Base-by-base conservation (phyloP, 1,140 invertebrate species). In the Drosophila malerkotliana region DNA sequence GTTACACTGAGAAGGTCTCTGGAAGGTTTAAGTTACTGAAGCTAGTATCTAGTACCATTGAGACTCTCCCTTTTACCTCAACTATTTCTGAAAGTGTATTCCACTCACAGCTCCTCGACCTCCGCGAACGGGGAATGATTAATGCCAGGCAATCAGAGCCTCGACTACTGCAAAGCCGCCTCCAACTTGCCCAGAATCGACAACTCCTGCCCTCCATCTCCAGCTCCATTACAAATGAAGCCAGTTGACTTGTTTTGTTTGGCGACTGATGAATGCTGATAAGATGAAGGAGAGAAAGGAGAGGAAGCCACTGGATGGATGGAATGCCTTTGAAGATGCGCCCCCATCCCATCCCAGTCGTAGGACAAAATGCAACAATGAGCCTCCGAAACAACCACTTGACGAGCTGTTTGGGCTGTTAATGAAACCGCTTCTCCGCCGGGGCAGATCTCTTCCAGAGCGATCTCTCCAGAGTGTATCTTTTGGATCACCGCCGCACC, bases 251-350 rank as follows among this genome's bases (percentile, higher is more conserved):
- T 75, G 72, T 76, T 76, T 76, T 76, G 73, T 76, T 76, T 76
- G 82, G 82, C 82, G 78, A 87, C 82, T 85, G 82, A 85, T 84
- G 81, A 85, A 85, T 81, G 82, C 81, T 87, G 81, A 84, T 84
- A 84, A 84, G 9, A 6, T 28, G 26, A 6, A 28, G 26, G 6
- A 7, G 9, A 9, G 9, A n/a, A 44, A 15, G n/a, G n/a, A n/a
- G 18, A 44, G 41, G 41, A 6, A 44, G 79, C 67, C 37, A 71
- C 68, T 47, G 45, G 15, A 41, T 10, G 80, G 81, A 41, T n/a
- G 80, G 81, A 84, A 84, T 84, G 82, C 73, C 82, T 84, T 84
- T 84, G 81, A 84, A 57, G 67, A 68, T 62, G 77, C 77, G 58
- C 58, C 63, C n/a, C n/a, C n/a, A n/a, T n/a, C n/a, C 44, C 32